Evolutionary conservation across 2,113 vertebrate species (phyloP), one percentile per base, ranked within the genome.

Genomic region (Phoenicopterus ruber): DNA sequence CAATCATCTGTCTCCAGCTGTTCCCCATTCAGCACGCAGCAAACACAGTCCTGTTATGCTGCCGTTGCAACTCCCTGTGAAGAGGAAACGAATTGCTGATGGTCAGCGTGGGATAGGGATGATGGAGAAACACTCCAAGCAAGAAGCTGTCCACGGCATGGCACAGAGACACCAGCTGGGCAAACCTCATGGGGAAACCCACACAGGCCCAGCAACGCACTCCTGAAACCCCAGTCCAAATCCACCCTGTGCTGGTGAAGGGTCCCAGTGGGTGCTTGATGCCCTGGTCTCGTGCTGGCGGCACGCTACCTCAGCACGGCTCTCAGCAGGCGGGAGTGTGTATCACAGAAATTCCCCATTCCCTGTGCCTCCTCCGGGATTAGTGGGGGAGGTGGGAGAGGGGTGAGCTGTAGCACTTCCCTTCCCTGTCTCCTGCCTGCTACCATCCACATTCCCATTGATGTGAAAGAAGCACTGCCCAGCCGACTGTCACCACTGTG

Each of bases 1-100:
- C 82, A 97, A 82, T 94, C 74, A 91, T 96, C 82, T 92, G 63
- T 28, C 38, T 96, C 86, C 96, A 97, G 97, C 96, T 97, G 97
- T 94, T 97, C 52, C 42, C 67, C 61, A 88, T 96, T 95, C 77
- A 92, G 74, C 81, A 82, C 7, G 2, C 20, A 5, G 79, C 54
- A 93, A 86, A 93, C 46, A 67, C 42, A 62, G 59, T 58, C 44
- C 36, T 47, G 65, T 89, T 78, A 58, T 4, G 11, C 65, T 40
- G 86, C 83, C 4, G 19, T 74, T 59, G 55, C 50, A 88, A 38
- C 82, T 80, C 28, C 40, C 62, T 70, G 55, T 4, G 5, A 52
- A 69, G 44, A 83, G 36, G 74, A 94, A 90, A 94, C 2, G 2
- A 92, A 63, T 34, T 88, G 55, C 81, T 94, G 83, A 44, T 6